Evolutionary conservation across 2,113 vertebrate genomes (phyloP), one percentile per base, ranked within the genome.

Genomic region (Anser cygnoides): DNA sequence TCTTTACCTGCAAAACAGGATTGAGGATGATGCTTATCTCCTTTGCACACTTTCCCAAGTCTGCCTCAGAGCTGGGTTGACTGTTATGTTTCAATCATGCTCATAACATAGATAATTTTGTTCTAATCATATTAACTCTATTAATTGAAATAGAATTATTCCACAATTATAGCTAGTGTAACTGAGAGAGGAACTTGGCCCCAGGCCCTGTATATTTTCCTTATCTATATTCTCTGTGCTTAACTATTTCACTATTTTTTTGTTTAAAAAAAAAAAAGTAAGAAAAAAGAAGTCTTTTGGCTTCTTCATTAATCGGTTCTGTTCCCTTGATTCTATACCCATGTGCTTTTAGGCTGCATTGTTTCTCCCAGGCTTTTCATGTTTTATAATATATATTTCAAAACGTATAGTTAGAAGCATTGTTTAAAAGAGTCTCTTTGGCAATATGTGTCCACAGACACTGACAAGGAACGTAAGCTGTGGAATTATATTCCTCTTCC

Each of bases 131-230:
- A 92, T 95, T 93, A 89, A 90, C 72, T 84, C 92, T 71, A 91
- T 96, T 96, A 96, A 94, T 92, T 95, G 90, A 89, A 93, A 83
- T 55, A 73, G 78, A 95, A 89, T 86, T 93, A 92, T 85, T 93
- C 83, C 72, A 88, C 88, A 84, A 68, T 96, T 96, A 93, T 35
- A 28, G 16, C 35, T 44, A 29, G 57, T 84, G 80, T 90, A 96
- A 96, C 72, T 54, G 90, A 93, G 85, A 96, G 61, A 82, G 66
- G 70, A 95, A 81, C 52, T 89, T 94, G 92, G 91, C 86, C 77
- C 81, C 89, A 59, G 84, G 89, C 92, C 77, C 81, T 85, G n/a
- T 76, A 63, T 11, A 1, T 89, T 92, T 84, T 71, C 73, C 62
- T 92, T 89, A 76, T 94, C 89, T 91, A 11, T 62, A 73, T 82